Percentiles rank a stretch among this genome's conserved stretches.
Conservation (phyloP, 2,113 vertebrate genomes). For the Thalassoma bifasciatum region DNA sequence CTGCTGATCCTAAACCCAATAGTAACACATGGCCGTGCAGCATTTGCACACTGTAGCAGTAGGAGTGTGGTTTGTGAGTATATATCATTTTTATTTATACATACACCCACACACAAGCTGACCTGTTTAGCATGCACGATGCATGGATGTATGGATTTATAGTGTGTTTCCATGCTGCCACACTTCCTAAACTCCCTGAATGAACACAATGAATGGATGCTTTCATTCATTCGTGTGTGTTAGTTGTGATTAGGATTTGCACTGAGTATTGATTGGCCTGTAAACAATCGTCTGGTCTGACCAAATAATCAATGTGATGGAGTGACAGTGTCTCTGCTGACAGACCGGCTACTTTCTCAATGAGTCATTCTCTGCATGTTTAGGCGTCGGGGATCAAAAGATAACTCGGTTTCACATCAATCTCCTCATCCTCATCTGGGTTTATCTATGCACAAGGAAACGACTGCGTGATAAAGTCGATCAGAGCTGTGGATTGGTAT, state of each 20-base stretch:
- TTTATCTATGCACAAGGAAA: not conserved
- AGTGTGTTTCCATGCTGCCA: not conserved
- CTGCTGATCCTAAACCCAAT: not conserved
- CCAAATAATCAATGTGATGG: slow-evolving; percentile 62
- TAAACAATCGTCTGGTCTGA: slow-evolving; percentile 57
- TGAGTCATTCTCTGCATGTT: slow-evolving; percentile 28
- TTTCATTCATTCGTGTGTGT: slow-evolving; percentile 35
- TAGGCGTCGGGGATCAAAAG: not conserved
- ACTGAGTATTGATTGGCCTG: slow-evolving; percentile 64
- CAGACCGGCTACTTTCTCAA: slow-evolving; percentile 29
- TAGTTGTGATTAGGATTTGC: slow-evolving; percentile 38
- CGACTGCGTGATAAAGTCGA: not conserved
- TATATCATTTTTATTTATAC: not conserved
- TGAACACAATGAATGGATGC: slow-evolving; percentile 16
- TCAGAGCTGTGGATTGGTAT: not conserved
- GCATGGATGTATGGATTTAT: slow-evolving; percentile 35
- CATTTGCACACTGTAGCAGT: slow-evolving; percentile 10
- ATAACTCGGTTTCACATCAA: slow-evolving; percentile 1
- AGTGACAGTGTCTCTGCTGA: slow-evolving; percentile 54
- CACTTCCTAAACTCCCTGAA: slow-evolving; percentile 39
- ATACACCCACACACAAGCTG: slow-evolving; percentile 33
- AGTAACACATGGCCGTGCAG: not conserved
- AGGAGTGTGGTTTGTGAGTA: not conserved
- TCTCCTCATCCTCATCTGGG: not conserved
- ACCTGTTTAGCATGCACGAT: slow-evolving; percentile 35